These are phyloP conservation scores for Patella ulyssiponensis DNA, from an alignment of 2,888 invertebrate species.

Conservation along the genomic window DNA sequence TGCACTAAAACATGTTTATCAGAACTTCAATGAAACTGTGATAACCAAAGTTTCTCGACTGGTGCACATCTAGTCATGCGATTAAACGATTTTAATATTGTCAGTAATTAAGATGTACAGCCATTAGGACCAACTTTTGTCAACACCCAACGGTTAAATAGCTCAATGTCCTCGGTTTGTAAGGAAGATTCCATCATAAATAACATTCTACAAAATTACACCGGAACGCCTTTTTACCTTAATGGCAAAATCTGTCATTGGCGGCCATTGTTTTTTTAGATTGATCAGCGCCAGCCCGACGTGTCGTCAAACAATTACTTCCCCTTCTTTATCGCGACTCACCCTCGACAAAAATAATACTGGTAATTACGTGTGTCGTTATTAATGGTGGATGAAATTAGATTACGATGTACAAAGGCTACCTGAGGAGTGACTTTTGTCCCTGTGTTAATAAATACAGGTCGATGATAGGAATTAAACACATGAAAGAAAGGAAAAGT, in stretches of 20 bases:
- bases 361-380: slow-evolving; percentile 11
- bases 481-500: too few species aligned
- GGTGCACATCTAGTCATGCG: too few species aligned
- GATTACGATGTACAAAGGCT: slow-evolving; percentile 5
- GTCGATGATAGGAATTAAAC: too few species aligned
- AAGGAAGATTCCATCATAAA: too few species aligned
- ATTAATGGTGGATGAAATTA: neutral
- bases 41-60: too few species aligned
- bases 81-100: too few species aligned
- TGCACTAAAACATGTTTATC: too few species aligned
- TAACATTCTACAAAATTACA: neutral
- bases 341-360: slow-evolving; percentile 4
- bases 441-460: neutral
- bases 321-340: slow-evolving; percentile 1
- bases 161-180: too few species aligned
- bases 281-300: neutral
- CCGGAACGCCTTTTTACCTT: slow-evolving; percentile 12
- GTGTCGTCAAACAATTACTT: slow-evolving; percentile 9
- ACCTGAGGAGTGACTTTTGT: neutral
- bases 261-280: neutral
- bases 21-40: too few species aligned
- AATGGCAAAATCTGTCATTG: slow-evolving; percentile 9
- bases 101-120: too few species aligned
- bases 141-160: too few species aligned
- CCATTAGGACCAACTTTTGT: too few species aligned